Evolutionary conservation across 2,797 vertebrate genomes (phyloP).

Genomic region (Macropodus opercularis): DNA sequence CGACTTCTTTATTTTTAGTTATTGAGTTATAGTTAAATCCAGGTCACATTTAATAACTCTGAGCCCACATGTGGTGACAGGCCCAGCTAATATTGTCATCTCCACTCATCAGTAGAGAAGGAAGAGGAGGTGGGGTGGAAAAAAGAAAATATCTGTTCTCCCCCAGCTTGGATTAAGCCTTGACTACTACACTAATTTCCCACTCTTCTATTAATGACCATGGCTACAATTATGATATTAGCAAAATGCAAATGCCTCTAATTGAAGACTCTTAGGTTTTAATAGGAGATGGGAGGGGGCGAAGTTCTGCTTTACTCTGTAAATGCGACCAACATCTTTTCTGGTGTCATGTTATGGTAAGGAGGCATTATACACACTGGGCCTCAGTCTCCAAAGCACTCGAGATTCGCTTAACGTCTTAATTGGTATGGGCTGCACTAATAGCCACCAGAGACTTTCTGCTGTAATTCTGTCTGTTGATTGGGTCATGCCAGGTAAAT

Average conservation of each 20-base stretch:
- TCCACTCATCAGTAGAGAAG: constrained; percentile 51
- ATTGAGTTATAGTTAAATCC: constrained; percentile 77
- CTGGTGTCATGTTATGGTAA: constrained; percentile 76
- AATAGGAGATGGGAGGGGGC: constrained; percentile 66
- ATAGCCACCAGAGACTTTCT: constrained; percentile 79
- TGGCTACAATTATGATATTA: constrained; percentile 87
- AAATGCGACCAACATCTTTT: constrained; percentile 78
- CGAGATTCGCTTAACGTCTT: constrained; percentile 83
- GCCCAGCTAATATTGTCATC: constrained; percentile 59
- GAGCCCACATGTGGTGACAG: constrained; percentile 49
- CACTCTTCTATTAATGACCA: constrained; percentile 83
- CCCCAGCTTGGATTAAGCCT: constrained; percentile 72
- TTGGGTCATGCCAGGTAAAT: constrained; percentile 78
- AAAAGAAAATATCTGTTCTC: constrained; percentile 60
- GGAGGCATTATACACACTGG: constrained; percentile 80
- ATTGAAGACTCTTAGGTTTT: constrained; percentile 85
- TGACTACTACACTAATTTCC: constrained; percentile 77
- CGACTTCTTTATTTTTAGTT: constrained; percentile 74
- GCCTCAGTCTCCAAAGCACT: constrained; percentile 84
- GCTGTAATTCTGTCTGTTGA: constrained; percentile 76
- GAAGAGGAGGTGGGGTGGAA: constrained; percentile 8
- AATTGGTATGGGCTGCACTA: constrained; percentile 82
- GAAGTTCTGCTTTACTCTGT: constrained; percentile 74
- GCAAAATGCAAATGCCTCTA: constrained; percentile 84
- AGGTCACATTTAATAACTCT: constrained; percentile 73